Percentiles rank a stretch among this genome's conserved stretches.
Evolutionary conservation across 2,888 invertebrate genomes (phyloP).

Genomic region (Xiphydria camelus): DNA sequence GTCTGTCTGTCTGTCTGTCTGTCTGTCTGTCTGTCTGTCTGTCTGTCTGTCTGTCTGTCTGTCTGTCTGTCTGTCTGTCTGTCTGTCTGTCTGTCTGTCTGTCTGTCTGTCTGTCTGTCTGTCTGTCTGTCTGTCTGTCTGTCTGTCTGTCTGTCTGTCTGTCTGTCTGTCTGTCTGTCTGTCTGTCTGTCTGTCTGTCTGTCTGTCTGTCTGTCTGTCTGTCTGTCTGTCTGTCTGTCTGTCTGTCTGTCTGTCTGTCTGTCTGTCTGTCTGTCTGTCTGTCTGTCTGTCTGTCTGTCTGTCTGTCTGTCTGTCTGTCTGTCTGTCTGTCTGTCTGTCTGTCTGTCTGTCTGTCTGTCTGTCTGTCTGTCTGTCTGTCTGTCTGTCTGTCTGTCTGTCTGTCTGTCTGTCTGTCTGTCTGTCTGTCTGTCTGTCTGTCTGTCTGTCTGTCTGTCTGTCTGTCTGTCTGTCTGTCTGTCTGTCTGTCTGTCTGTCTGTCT

Average conservation of each 20-base stretch:
- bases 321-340: not conserved
- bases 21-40: not conserved
- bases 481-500: not conserved
- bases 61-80: not conserved
- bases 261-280: not conserved
- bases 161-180: not conserved
- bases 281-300: not conserved
- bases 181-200: not conserved
- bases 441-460: not conserved
- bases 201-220: not conserved
- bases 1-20: not conserved
- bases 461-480: not conserved
- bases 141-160: not conserved
- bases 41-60: not conserved
- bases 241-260: not conserved
- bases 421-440: not conserved
- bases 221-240: not conserved
- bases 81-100: not conserved
- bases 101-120: not conserved
- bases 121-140: not conserved
- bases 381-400: not conserved
- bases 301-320: not conserved
- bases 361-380: not conserved
- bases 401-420: not conserved
- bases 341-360: not conserved